These are phyloP conservation scores for Melanerpes aurifrons DNA, from an alignment of 2,113 vertebrate genomes.

Conservation along the genomic window DNA sequence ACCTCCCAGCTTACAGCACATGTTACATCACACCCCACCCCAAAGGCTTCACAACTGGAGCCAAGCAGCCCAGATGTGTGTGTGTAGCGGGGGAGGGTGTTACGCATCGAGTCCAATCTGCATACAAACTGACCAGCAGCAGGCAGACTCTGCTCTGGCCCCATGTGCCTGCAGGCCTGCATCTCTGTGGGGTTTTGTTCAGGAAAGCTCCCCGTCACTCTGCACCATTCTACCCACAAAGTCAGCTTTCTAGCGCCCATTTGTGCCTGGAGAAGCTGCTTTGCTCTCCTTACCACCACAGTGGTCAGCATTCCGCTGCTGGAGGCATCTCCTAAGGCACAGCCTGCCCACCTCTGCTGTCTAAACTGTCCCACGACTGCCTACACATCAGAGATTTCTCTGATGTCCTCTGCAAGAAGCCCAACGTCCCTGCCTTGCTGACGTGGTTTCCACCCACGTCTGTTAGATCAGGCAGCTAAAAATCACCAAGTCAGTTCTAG, in stretches of 20 bases:
- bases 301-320: background rate
- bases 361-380: background rate
- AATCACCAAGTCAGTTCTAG: background rate
- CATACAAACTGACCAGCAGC: background rate
- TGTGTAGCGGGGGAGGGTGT: background rate
- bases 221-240: background rate
- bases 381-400: background rate
- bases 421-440: background rate
- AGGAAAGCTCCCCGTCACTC: background rate
- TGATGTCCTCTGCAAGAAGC: background rate
- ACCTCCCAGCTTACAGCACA: conserved; percentile 32
- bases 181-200: background rate
- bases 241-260: background rate
- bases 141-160: background rate
- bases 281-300: background rate
- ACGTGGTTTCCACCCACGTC: accelerated
- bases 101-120: background rate
- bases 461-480: background rate
- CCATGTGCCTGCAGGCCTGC: background rate
- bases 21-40: conserved; percentile 39
- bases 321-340: background rate
- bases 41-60: conserved; percentile 48
- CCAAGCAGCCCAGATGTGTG: conserved; percentile 32
- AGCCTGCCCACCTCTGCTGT: background rate
- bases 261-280: background rate